These are phyloP conservation scores for Variabilichromis moorii DNA, from an alignment of 2,113 vertebrate species.

Conservation along the genomic window DNA sequence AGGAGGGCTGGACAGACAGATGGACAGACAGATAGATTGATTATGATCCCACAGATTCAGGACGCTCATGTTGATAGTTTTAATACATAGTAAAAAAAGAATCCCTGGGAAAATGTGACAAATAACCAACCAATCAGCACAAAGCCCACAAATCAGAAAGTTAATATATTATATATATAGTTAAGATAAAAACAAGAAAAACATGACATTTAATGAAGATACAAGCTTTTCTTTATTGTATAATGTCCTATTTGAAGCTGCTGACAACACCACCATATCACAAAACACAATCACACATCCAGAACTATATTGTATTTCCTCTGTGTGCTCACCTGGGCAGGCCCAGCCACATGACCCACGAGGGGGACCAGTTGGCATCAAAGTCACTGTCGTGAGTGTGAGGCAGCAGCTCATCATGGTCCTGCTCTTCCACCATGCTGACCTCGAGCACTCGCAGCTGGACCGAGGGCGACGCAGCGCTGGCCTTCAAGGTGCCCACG, in stretches of 20 bases:
- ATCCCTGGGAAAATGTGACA: neutral
- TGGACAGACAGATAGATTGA: too few relatives aligned
- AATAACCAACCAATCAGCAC: neutral
- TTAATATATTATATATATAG: neutral
- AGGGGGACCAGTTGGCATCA: conserved; percentile 93
- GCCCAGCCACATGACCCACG: conserved; percentile 97
- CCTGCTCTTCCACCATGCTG: conserved; percentile 79
- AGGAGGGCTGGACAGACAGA: neutral
- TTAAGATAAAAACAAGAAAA: neutral
- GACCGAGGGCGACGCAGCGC: conserved; percentile 83
- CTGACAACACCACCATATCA: neutral
- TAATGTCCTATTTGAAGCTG: neutral
- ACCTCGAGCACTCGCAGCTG: conserved; percentile 88
- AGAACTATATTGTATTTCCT: neutral
- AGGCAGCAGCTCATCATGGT: conserved; percentile 77
- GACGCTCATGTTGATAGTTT: neutral
- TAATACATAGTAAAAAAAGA: neutral
- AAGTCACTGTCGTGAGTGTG: conserved; percentile 86
- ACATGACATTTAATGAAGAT: neutral
- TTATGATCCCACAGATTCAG: neutral
- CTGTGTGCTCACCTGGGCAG: conserved; percentile 79
- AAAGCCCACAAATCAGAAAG: neutral
- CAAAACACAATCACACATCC: neutral
- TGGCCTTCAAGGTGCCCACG: conserved; percentile 92
- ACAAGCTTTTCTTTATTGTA: neutral